phyloP scores from a whole-genome alignment of 1,140 invertebrate genomes.

The Panagrolaimus sp. region DNA sequence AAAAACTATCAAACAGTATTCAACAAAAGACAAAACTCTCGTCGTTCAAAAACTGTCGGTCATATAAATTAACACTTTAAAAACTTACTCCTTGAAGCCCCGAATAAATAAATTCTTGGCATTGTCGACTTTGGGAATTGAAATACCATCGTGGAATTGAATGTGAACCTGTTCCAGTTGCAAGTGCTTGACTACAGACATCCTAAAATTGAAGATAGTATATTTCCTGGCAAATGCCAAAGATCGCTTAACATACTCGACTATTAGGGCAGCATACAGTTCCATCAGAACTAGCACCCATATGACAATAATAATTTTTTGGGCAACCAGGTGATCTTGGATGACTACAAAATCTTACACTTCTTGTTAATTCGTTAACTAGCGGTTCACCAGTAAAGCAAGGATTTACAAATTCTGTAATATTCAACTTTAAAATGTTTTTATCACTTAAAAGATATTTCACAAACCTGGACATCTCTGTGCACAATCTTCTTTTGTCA shows the following conservation, averaged over 20 bases:
- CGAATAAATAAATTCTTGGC: constrained; percentile 14
- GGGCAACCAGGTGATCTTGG: background rate
- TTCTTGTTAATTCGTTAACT: background rate
- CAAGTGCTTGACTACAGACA: background rate
- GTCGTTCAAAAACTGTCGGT: too few species aligned
- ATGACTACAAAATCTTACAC: background rate
- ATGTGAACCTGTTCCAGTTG: background rate
- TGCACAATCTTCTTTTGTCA: constrained; percentile 25
- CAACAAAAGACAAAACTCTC: too few species aligned
- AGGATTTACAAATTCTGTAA: constrained; percentile 16
- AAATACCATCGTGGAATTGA: constrained; percentile 11
- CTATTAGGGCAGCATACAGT: constrained; percentile 17
- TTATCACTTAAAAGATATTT: background rate
- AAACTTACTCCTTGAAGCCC: constrained; percentile 2
- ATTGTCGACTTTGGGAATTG: background rate
- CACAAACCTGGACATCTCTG: background rate
- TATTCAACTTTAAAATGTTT: background rate
- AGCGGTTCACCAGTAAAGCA: constrained; percentile 5
- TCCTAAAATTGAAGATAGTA: too few species aligned
- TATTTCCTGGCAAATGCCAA: too few species aligned
- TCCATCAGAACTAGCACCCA: constrained; percentile 5
- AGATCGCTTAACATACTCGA: background rate
- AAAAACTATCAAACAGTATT: too few species aligned
- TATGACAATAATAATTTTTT: constrained; percentile 13
- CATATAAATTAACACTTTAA: too few species aligned